Base-by-base conservation (phyloP, 2,888 invertebrate genomes). In the Caenorhabditis angaria region DNA sequence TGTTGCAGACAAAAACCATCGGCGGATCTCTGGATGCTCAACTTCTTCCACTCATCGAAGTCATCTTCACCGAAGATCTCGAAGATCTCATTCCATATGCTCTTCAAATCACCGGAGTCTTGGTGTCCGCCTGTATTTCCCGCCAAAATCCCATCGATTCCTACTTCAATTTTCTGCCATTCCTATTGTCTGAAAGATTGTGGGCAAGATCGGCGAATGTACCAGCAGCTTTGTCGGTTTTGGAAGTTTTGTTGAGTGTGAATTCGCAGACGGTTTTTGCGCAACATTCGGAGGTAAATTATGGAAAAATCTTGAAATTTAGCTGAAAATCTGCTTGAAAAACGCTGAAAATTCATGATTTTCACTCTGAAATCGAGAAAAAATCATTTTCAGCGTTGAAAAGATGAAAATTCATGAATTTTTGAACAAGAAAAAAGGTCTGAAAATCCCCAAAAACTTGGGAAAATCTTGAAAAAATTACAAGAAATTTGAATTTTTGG, bases 21-120 rank as follows among this genome's bases (percentile, higher is more conserved):
- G 78, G 77, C n/a, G 79, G 76, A 22, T 81, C 80, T 20, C 60
- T 89, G 95, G 99, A 90, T 92, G 92, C 86, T 92, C 93, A 82
- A 0, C 90, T 99, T 20, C 96, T 99, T 87, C 96, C 96, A 8
- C 93, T 95, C 80, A 97, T 99, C 89, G 94, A 97, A 89, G 92
- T 92, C 62, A 95, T 99, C 82, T 89, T 99, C 22, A 93, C 94
- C 82, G 93, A 95, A 87, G 97, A 99, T 41, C 53, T 87, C 18
- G 62, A 91, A 92, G 97, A 97, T 88, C 97, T 99, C 90, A 93
- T 97, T 89, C 97, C 97, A 0, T 99, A 99, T 89, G 94, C 96
- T 56, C 97, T 99, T 88, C 99, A 99, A 93, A 92, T 99, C 89
- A 82, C 79, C 3, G 83, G 82, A 18, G 78, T 80, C 32, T 71